phyloP scores from a whole-genome alignment of 2,888 invertebrate genomes.

The Agrotis ipsilon region DNA sequence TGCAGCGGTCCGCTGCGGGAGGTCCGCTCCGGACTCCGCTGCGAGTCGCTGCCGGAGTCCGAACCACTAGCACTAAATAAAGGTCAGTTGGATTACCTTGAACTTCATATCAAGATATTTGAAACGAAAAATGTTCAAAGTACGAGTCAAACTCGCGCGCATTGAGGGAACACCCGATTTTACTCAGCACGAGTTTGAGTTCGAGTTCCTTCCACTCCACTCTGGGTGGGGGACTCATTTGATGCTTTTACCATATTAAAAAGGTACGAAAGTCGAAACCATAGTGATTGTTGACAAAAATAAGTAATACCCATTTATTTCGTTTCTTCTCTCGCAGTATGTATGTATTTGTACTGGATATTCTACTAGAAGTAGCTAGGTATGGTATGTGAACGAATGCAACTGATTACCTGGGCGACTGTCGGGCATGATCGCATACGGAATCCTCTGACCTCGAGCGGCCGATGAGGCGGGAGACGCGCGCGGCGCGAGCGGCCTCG shows the following conservation, averaged over 20 bases:
- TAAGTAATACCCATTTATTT: too few species aligned
- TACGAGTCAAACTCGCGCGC: too few species aligned
- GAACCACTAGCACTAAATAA: constrained; percentile 91
- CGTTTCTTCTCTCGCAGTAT: too few species aligned
- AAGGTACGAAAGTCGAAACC: too few species aligned
- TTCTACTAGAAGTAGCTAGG: too few species aligned
- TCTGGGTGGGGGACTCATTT: too few species aligned
- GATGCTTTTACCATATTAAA: too few species aligned
- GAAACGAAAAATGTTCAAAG: not conserved
- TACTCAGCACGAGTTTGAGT: too few species aligned
- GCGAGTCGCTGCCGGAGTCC: constrained; percentile 93
- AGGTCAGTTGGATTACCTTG: not conserved
- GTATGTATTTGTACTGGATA: too few species aligned
- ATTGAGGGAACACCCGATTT: too few species aligned
- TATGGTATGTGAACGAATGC: constrained; percentile 51
- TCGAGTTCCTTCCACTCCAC: too few species aligned
- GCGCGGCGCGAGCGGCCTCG: constrained; percentile 96
- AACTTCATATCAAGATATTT: not conserved
- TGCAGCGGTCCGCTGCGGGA: constrained; percentile 79
- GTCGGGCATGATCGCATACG: constrained; percentile 92
- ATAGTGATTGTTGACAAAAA: too few species aligned
- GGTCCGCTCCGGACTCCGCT: constrained; percentile 91
- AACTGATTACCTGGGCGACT: constrained; percentile 85
- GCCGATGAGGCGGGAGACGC: constrained; percentile 95
- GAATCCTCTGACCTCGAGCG: constrained; percentile 96